Base-by-base conservation (phyloP, 2,888 invertebrate species). In the Oligia fasciuncula region DNA sequence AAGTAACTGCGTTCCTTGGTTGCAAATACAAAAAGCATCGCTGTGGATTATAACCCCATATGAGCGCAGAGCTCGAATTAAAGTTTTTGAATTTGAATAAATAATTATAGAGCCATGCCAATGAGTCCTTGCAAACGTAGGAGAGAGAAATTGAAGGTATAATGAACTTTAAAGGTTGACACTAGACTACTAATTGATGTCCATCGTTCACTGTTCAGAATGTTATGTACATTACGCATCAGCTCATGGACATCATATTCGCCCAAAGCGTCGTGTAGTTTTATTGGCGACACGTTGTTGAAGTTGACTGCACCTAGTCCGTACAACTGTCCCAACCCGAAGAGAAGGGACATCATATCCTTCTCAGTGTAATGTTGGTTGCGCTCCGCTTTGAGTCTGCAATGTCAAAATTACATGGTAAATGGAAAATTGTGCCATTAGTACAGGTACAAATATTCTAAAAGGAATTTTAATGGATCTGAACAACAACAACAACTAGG, bases 251-350 rank as follows among this genome's bases (percentile, higher is more conserved):
- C 94, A 67, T 96, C 93, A 84, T 97, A 97, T 14, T 95, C 90
- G 2, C 97, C 96, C 68, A 97, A 88, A 71, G 93, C 94, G 0
- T 90, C 76, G 84, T 97, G 97, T 49, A 97, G 93, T 71, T 92
- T 82, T 69, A 91, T 79, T 0, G 93, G 89, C 6, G 94, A 89
- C 14, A 92, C 86, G 3, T 90, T 90, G n/a, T 93, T 91, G 4
- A 73, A 89, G n/a, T 91, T 89, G 57, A 92, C 91, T 11, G 93
- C 88, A 74, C 93, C 93, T 35, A 94, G 85, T 76, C 94, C 94
- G 83, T 97, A 97, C 13, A 97, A 85, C 85, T 95, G 92, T 0
- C 97, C 97, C 23, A 97, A 87, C 4, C 94, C 95, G 49, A 91
- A 92, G 0, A 97, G 91, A 29, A 97, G 88, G 2, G 91, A 84